phyloP scores from a whole-genome alignment of 2,797 vertebrate species.

The Megaceryle alcyon region DNA sequence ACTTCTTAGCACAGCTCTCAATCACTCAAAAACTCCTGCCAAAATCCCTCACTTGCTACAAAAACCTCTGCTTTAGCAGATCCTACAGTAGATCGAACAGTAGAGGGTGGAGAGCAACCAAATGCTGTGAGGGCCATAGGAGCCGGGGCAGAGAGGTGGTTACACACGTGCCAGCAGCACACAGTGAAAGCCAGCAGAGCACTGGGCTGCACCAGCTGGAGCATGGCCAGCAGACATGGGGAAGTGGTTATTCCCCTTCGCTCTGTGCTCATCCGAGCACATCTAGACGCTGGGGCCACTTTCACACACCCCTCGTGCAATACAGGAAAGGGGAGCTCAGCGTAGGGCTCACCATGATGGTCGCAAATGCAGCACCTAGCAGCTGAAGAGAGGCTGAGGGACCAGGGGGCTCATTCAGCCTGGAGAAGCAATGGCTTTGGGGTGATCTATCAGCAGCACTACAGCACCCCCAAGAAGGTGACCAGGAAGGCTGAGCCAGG shows the following conservation, averaged over 20 bases:
- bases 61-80: not conserved
- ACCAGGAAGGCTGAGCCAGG: not conserved
- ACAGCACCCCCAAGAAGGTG: fast-evolving
- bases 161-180: fast-evolving
- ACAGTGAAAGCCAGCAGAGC: not conserved
- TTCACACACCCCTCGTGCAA: not conserved
- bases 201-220: not conserved
- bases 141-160: not conserved
- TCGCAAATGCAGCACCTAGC: not conserved
- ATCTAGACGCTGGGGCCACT: not conserved
- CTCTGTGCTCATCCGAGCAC: not conserved
- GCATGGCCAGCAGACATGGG: not conserved
- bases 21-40: not conserved
- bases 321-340: not conserved
- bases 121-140: not conserved
- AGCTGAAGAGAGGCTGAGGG: not conserved
- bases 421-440: not conserved
- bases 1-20: not conserved
- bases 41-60: not conserved
- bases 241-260: not conserved
- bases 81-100: no score
- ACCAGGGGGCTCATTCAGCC: not conserved
- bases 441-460: not conserved
- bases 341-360: fast-evolving
- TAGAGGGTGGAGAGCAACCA: not conserved